These are phyloP conservation scores for Podarcis muralis DNA, from an alignment of 2,113 vertebrate genomes.

Conservation along the genomic window DNA sequence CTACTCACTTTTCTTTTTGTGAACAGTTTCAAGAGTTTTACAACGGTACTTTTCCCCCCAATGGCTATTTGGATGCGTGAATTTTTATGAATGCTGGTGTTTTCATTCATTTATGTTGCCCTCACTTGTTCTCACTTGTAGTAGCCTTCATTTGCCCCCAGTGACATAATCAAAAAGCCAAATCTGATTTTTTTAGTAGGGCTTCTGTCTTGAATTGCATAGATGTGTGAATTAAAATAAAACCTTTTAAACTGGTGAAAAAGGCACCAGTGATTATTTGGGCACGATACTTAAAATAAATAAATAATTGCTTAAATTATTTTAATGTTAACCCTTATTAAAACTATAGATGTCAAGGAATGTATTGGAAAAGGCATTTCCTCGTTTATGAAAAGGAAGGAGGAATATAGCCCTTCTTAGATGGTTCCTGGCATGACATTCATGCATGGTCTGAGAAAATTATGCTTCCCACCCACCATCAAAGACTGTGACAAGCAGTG, in stretches of 20 bases:
- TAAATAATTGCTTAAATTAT: too few species aligned
- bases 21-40: not conserved
- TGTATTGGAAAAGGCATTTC: too few species aligned
- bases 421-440: not conserved
- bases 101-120: not conserved
- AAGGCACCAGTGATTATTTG: not conserved
- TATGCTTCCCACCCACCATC: not conserved
- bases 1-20: not conserved
- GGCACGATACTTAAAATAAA: not conserved
- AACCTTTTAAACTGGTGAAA: not conserved
- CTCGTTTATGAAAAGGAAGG: not conserved
- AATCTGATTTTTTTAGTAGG: not conserved
- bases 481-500: too few species aligned
- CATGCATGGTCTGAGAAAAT: not conserved
- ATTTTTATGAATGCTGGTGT: too few species aligned
- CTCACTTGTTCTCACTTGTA: not conserved
- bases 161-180: not conserved
- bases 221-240: too few species aligned
- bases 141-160: not conserved
- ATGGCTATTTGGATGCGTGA: not conserved
- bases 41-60: not conserved
- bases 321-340: not conserved
- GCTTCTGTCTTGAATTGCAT: not conserved
- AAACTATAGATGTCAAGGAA: not conserved
- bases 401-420: not conserved